These are phyloP conservation scores for Chiroxiphia lanceolata DNA, from an alignment of 2,797 vertebrate genomes.

Conservation along the genomic window DNA sequence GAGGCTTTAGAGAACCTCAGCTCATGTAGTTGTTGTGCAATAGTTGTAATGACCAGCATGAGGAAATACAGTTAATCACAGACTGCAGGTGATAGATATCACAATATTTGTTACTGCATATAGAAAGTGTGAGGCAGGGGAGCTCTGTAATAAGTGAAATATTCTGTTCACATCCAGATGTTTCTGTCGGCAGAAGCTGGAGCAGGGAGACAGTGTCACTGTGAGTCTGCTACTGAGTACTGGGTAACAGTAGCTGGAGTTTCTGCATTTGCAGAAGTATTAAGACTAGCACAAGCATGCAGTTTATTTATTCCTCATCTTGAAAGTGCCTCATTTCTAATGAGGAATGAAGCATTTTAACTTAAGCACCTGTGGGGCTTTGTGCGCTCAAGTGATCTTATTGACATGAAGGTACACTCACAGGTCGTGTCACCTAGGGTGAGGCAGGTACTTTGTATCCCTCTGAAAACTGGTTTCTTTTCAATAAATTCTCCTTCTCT, in stretches of 20 bases:
- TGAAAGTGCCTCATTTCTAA: not conserved
- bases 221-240: not conserved
- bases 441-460: not conserved
- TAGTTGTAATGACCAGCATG: not conserved
- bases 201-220: not conserved
- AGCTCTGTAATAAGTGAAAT: not conserved
- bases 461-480: not conserved
- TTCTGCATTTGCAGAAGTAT: not conserved
- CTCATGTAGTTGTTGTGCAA: fast-evolving
- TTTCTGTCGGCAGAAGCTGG: not conserved
- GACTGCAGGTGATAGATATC: not conserved
- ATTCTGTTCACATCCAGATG: not conserved
- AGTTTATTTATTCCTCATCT: not conserved
- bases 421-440: not conserved
- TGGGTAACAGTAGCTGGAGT: not conserved
- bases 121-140: not conserved
- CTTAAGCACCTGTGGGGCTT: not conserved
- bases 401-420: not conserved
- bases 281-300: not conserved
- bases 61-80: not conserved
- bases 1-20: not conserved
- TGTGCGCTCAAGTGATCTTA: not conserved
- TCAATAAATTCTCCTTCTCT: not conserved
- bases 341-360: too few relatives aligned
- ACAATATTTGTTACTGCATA: not conserved